A percentile compares a stretch with the other conserved stretches of the same genome.
phyloP scores from a whole-genome alignment of 2,113 vertebrate genomes.

The Morone chrysops region DNA sequence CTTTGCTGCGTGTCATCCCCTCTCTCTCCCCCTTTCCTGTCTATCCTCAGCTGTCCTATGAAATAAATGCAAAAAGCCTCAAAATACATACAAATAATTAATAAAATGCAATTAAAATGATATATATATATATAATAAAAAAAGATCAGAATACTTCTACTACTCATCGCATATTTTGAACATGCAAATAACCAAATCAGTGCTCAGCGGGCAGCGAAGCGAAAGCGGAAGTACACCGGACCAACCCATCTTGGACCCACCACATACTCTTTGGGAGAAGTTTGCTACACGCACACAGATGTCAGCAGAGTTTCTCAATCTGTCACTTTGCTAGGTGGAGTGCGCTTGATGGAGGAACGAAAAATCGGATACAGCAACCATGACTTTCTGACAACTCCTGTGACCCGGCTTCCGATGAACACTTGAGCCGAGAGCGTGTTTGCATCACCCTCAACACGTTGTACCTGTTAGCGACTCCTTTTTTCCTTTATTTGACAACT shows the following conservation, averaged over 20 bases:
- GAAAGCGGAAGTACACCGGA: slow-evolving; percentile 6
- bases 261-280: slow-evolving; percentile 36
- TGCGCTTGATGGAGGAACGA: slow-evolving; percentile 29
- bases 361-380: slow-evolving; percentile 13
- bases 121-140: too few species aligned
- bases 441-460: neutral
- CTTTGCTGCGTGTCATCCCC: too few species aligned
- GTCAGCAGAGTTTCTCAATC: slow-evolving; percentile 80
- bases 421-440: neutral
- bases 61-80: too few species aligned
- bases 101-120: too few species aligned
- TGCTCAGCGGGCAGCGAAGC: neutral
- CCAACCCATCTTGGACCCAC: rapidly evolving
- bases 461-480: slow-evolving; percentile 17
- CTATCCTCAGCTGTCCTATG: too few species aligned
- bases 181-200: neutral
- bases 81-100: too few species aligned
- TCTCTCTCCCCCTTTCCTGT: too few species aligned
- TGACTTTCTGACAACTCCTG: slow-evolving; percentile 28
- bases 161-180: neutral
- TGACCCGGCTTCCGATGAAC: slow-evolving; percentile 15
- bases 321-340: slow-evolving; percentile 73
- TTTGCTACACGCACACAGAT: slow-evolving; percentile 72
- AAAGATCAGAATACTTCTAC: neutral
- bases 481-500: slow-evolving; percentile 41